Base-by-base conservation (phyloP, 2,888 invertebrate species). In the Gastrophysa polygoni region DNA sequence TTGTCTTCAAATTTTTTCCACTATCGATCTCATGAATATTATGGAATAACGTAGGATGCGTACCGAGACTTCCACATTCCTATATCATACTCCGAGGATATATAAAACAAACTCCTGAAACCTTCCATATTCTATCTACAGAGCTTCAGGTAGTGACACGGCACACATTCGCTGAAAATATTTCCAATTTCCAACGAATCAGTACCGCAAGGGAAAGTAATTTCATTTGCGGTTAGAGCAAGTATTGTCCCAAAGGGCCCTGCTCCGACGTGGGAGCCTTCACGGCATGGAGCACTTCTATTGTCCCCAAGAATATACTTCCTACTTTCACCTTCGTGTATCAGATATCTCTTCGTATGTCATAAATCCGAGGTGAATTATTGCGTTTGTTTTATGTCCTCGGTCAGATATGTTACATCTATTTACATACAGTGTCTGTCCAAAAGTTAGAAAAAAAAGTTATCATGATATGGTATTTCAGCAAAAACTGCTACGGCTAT, bases 261-360 rank as follows among this genome's bases (percentile, higher is more conserved):
- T 68, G 59, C 59, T 61, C 70, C 67, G 72, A 69, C 3, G 11
- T 4, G 57, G 49, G 59, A 63, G 69, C 69, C 72, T 69, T 69
- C 67, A 65, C 62, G 65, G 70, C 70, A 72, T 72, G 69, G 71
- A 71, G 69, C 68, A 14, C 63, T 68, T 72, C 68, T 68, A 68
- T 71, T 71, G 70, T 71, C 67, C 68, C 69, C 58, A 63, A 68
- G 68, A 64, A 68, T 70, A 71, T 70, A 68, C 68, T 59, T 52
- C 59, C 61, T 51, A 60, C 66, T 64, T 68, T 66, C 61, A 61
- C 61, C 61, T 68, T 44, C 21, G 29, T 38, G 57, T 52, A 60
- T 51, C 62, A 55, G 59, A 61, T 55, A 58, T 57, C 47, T 56
- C 63, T 38, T 44, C 51, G 46, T 59, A 43, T 57, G 34, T 54